Percentiles rank a stretch among this genome's conserved stretches.
Evolutionary conservation across 2,888 invertebrate species (phyloP).

Genomic region (Trissolcus brochymenae): DNA sequence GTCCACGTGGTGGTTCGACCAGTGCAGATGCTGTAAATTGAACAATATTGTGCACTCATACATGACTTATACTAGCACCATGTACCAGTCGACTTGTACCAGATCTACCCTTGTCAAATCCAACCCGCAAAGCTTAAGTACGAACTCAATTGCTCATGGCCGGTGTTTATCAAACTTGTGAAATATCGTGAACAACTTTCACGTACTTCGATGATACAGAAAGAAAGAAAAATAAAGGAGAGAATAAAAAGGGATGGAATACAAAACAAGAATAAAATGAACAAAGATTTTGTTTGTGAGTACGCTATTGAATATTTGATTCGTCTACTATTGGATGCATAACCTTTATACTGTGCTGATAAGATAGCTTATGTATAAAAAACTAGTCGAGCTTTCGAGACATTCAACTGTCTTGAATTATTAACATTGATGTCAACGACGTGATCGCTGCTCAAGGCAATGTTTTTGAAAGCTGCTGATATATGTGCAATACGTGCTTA

Average conservation of each 20-base stretch:
- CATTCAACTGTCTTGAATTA: conserved; percentile 13
- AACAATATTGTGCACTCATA: conserved; percentile 2
- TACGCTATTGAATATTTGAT: conserved; percentile 2
- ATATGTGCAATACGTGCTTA: conserved; percentile 31
- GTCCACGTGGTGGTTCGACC: conserved; percentile 79
- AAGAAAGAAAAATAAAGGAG: too few species aligned
- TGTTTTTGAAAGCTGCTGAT: conserved; percentile 30
- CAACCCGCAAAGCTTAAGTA: too few species aligned
- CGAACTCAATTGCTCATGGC: too few species aligned
- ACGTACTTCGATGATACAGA: too few species aligned
- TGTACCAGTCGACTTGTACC: not conserved
- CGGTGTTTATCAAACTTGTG: too few species aligned
- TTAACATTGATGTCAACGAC: conserved; percentile 23
- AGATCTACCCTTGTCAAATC: too few species aligned
- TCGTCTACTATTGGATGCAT: not conserved
- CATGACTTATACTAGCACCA: not conserved
- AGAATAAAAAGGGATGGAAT: too few species aligned
- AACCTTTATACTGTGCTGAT: conserved; percentile 11
- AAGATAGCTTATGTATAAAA: conserved; percentile 8
- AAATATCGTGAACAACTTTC: too few species aligned
- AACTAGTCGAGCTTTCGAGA: conserved; percentile 18
- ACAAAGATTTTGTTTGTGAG: too few species aligned
- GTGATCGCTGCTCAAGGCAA: conserved; percentile 27
- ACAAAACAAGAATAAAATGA: too few species aligned
- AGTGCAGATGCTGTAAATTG: conserved; percentile 82